Evolutionary conservation across 1,140 invertebrate species (phyloP), one percentile per base, ranked within the genome.

Genomic region (Trichonephila clavata): DNA sequence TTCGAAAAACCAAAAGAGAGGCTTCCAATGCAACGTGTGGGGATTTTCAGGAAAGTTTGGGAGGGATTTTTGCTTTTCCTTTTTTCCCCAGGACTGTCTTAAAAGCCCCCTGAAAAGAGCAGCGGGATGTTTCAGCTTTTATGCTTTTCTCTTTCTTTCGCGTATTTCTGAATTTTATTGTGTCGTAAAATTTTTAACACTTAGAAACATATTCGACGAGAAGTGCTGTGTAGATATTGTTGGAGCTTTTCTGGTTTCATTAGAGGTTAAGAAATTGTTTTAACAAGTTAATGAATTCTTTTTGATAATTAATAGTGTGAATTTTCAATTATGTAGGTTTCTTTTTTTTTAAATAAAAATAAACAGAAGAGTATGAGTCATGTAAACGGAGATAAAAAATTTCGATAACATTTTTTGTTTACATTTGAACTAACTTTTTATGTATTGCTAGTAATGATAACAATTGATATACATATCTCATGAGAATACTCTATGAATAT

Each of bases 1-100:
- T 89, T 65, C 39, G 32, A 89, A 65, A 77, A 87, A 65, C 86
- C 86, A 87, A 87, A 87, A 87, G 60, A 65, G 59, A 21, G 86
- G 86, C 60, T 87, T 87, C 21, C 32, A 24, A 60, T 24, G n/a
- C 59, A 65, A 39, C 87, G 65, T 60, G 65, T 77, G 87, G 87
- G 87, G 86, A 87, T 87, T 87, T 87, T 77, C 27, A 24, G 14
- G 16, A 61, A 59, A 59, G 84, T 87, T 77, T 14, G 24, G 14
- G 16, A 39, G 84, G 84, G 84, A 39, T 61, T 86, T 86, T 32
- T 57, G 50, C 27, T 57, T 63, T 57, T 63, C 84, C 24, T 59
- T 57, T 86, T 39, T 86, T 57, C 27, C 59, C 16, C 71, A 77
- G 24, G 71, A 77, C 71, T 77, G 71, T 77, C 71, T 77, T 77